These are phyloP conservation scores for Tinea trinotella DNA, from an alignment of 2,888 invertebrate genomes.

Conservation along the genomic window DNA sequence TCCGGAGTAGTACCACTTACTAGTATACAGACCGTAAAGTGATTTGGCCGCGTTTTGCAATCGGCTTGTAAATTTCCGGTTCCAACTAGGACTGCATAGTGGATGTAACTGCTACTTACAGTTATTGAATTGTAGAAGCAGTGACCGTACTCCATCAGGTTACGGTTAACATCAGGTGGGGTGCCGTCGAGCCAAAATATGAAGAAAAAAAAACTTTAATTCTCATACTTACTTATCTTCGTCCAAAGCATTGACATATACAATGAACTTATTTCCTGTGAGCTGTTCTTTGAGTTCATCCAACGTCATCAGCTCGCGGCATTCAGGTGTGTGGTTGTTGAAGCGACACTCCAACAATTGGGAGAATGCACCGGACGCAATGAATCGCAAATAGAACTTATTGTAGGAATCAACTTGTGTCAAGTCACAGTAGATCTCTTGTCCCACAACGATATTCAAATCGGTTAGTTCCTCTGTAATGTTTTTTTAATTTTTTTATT, in stretches of 20 bases:
- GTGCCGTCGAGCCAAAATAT: too few relatives aligned
- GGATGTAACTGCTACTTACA: too few relatives aligned
- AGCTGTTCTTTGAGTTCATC: conserved; percentile 66
- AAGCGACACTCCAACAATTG: conserved; percentile 60
- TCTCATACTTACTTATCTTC: background rate
- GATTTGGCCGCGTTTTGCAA: too few relatives aligned
- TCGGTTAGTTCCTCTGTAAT: conserved; percentile 64
- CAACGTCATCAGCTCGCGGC: conserved; percentile 46
- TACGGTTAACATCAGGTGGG: too few relatives aligned
- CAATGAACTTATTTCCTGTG: conserved; percentile 48
- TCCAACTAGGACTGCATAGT: too few relatives aligned
- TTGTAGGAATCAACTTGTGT: conserved; percentile 55
- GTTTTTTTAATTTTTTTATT: too few relatives aligned
- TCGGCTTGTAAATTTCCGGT: too few relatives aligned
- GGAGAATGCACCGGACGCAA: conserved; percentile 53
- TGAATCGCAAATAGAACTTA: conserved; percentile 53
- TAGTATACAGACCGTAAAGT: too few relatives aligned
- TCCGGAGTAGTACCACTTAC: too few relatives aligned
- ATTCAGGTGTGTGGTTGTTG: conserved; percentile 58
- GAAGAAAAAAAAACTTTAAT: too few relatives aligned
- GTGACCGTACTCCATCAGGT: too few relatives aligned
- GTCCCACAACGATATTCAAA: conserved; percentile 55
- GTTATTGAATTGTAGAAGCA: too few relatives aligned
- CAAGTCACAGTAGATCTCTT: conserved; percentile 55
- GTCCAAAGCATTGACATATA: conserved; percentile 39